Evolutionary conservation across 2,113 vertebrate species (phyloP).

Genomic region (Perccottus glenii): DNA sequence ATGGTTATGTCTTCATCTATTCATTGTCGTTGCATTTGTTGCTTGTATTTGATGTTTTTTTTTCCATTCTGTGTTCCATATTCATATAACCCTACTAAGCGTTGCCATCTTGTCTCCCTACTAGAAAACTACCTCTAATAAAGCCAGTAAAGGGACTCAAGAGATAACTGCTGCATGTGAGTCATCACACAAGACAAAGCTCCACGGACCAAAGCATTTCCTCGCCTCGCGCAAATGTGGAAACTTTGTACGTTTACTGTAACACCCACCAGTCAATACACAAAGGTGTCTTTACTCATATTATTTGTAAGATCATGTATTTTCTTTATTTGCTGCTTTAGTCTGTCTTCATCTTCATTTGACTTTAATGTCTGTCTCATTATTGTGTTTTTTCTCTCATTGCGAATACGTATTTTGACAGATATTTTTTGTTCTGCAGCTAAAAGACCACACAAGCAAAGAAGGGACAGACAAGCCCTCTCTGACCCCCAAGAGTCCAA

Average conservation of each 20-base stretch:
- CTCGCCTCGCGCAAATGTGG: constrained; percentile 67
- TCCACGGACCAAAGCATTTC: constrained; percentile 74
- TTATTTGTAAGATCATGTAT: not conserved
- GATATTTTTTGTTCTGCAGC: constrained; percentile 61
- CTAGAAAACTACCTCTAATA: constrained; percentile 74
- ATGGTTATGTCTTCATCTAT: not conserved
- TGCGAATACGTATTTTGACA: not conserved
- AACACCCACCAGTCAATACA: constrained; percentile 5
- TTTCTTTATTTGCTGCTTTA: constrained; percentile 21
- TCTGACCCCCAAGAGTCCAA: constrained; percentile 72
- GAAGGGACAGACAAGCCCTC: constrained; percentile 77
- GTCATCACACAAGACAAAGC: constrained; percentile 61
- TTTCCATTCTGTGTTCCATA: constrained; percentile 21
- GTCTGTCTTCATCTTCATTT: not conserved
- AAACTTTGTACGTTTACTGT: constrained; percentile 65
- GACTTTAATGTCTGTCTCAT: not conserved
- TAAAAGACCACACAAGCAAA: constrained; percentile 77
- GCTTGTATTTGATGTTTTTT: constrained; percentile 7
- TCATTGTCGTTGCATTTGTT: not conserved
- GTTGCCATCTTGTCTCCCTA: constrained; percentile 69
- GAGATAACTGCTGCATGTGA: constrained; percentile 65
- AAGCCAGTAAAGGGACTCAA: constrained; percentile 68
- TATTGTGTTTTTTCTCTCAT: too few relatives aligned
- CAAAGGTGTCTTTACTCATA: constrained; percentile 13
- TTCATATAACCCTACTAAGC: constrained; percentile 56